Conservation (phyloP, 2,797 vertebrate species). For the Scolopax bukidnonensis region DNA sequence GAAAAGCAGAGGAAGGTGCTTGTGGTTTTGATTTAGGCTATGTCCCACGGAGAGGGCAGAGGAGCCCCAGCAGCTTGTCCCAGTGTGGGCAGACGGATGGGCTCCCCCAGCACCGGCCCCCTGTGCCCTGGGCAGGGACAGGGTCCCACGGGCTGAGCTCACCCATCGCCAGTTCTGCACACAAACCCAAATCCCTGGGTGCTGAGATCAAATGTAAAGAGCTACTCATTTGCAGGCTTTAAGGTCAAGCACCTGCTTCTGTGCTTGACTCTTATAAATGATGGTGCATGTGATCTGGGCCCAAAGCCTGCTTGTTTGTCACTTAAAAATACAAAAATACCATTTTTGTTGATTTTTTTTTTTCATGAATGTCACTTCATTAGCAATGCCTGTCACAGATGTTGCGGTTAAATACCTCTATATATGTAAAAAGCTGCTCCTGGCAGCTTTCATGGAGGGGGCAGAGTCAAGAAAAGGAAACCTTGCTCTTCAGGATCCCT, state of each 20-base stretch:
- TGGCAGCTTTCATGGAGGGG: background rate
- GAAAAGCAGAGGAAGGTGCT: background rate
- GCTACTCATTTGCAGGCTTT: background rate
- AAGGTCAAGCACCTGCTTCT: background rate
- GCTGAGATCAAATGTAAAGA: background rate
- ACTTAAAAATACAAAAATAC: background rate
- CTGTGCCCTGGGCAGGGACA: too few relatives aligned
- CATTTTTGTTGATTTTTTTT: background rate
- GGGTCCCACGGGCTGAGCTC: background rate
- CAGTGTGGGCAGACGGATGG: too few relatives aligned
- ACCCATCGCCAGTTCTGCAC: accelerated
- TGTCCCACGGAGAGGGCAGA: background rate
- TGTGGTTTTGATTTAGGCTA: background rate
- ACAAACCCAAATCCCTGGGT: too few relatives aligned
- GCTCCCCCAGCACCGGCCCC: background rate
- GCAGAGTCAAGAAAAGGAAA: accelerated
- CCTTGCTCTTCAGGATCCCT: too few relatives aligned
- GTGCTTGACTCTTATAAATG: background rate
- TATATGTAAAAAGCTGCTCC: background rate
- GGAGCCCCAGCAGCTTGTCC: background rate
- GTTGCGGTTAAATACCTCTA: background rate
- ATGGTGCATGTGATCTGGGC: background rate
- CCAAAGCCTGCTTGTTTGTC: background rate
- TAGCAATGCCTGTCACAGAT: background rate
- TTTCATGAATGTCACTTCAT: background rate